Evolutionary conservation across 2,113 vertebrate genomes (phyloP).

Genomic region (Bubo scandiacus): DNA sequence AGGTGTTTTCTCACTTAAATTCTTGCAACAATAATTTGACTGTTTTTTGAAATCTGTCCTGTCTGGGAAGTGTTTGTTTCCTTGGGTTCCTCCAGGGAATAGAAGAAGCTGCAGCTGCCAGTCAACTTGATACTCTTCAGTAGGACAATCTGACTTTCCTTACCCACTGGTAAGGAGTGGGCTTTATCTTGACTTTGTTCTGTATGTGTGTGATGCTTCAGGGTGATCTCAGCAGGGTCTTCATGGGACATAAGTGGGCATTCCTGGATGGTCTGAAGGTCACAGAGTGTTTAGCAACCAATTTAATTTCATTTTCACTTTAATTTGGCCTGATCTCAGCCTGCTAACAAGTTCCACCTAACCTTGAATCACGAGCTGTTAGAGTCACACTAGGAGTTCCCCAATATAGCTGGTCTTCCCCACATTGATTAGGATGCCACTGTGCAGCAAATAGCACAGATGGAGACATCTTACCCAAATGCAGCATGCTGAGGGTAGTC

Average conservation of each 20-base stretch:
- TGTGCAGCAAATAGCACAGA: not conserved
- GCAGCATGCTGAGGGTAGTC: not conserved
- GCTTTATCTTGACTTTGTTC: not conserved
- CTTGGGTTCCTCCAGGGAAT: not conserved
- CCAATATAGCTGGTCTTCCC: not conserved
- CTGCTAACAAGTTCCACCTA: not conserved
- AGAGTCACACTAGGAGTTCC: not conserved
- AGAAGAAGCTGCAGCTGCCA: not conserved
- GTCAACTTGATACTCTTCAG: not conserved
- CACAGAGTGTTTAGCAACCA: not conserved
- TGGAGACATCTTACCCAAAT: not conserved
- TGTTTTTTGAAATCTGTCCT: not conserved
- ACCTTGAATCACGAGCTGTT: not conserved
- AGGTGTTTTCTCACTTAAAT: not conserved
- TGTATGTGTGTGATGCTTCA: not conserved
- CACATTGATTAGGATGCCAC: not conserved
- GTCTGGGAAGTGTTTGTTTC: not conserved
- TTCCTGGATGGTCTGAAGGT: not conserved
- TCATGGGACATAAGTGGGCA: not conserved
- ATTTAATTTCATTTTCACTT: conserved; percentile 15
- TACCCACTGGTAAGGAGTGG: not conserved
- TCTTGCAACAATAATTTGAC: not conserved
- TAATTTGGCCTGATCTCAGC: not conserved
- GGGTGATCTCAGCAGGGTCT: not conserved
- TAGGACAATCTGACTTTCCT: not conserved